Conservation (phyloP, 2,113 vertebrate species). For the Nothocercus nigrocapillus region DNA sequence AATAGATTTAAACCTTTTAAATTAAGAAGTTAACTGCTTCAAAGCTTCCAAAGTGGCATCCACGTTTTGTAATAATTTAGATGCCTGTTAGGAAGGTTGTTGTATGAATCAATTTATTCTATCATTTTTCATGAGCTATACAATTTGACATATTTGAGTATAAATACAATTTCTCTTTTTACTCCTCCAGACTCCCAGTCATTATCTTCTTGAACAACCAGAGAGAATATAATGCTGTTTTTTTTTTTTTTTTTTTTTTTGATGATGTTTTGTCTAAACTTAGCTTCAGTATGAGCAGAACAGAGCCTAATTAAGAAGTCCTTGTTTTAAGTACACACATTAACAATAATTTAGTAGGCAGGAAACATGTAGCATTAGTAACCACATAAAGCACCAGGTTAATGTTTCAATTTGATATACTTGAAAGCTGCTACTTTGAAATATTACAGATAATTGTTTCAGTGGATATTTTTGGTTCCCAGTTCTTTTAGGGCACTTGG, state of each 20-base stretch:
- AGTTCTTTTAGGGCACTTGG: background rate
- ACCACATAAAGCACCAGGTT: background rate
- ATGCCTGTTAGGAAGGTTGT: background rate
- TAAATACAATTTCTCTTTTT: background rate
- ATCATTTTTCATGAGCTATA: background rate
- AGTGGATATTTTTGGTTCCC: background rate
- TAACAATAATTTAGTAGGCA: background rate
- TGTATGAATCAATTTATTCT: background rate
- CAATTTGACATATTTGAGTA: background rate
- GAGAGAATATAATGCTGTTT: background rate
- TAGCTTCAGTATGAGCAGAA: background rate
- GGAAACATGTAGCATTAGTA: background rate
- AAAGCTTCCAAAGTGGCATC: background rate
- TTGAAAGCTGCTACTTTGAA: background rate
- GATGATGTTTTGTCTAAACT: background rate
- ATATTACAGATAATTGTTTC: background rate
- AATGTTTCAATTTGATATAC: background rate
- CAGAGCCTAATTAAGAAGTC: background rate
- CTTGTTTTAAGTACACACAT: background rate
- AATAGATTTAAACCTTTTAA: constrained; percentile 24
- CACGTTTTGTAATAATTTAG: background rate
- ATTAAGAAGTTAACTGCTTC: background rate
- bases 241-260: background rate
- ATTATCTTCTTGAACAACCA: background rate
- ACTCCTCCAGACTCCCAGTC: background rate